These are phyloP conservation scores for Montipora capitata DNA, from an alignment of 92 coral and sea anemone genomes.

Conservation along the genomic window DNA sequence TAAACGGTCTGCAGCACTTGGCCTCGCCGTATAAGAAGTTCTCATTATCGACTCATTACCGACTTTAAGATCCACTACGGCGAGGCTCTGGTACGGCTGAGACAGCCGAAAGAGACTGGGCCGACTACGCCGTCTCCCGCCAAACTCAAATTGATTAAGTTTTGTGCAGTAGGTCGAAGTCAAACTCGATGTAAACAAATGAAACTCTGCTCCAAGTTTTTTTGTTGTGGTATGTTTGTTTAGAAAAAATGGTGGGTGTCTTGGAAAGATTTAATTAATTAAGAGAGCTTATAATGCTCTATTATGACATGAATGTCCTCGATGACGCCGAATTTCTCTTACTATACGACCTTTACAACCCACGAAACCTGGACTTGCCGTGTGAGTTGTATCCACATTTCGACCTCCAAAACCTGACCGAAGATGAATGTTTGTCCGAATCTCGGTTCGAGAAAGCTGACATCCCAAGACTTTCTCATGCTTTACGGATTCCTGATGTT, in stretches of 20 bases:
- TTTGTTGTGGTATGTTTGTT: conserved; percentile 44
- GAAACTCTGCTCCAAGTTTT: conserved; percentile 42
- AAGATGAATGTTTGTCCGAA: conserved; percentile 24
- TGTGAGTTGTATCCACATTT: conserved; percentile 11
- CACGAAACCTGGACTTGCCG: conserved; percentile 25
- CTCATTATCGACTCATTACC: no score
- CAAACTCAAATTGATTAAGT: conserved; percentile 9
- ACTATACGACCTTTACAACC: conserved; percentile 25
- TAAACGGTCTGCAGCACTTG: no score
- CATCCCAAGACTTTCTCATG: conserved; percentile 9
- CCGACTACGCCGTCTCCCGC: conserved; percentile 28
- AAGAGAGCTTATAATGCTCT: conserved; percentile 13
- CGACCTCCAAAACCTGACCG: conserved; percentile 22
- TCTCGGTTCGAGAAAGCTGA: conserved; percentile 19
- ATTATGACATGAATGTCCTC: conserved; percentile 20
- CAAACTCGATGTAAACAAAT: conserved; percentile 26
- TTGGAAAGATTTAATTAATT: background rate
- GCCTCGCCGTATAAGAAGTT: no score
- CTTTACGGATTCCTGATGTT: conserved; percentile 21
- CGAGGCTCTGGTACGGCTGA: conserved; percentile 1
- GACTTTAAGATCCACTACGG: background rate
- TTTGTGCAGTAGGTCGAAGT: background rate
- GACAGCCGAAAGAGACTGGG: conserved; percentile 28
- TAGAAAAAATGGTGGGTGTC: background rate
- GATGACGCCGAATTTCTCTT: conserved; percentile 27